phyloP scores from a whole-genome alignment of 2,113 vertebrate genomes.

The Triplophysa siluroides region DNA sequence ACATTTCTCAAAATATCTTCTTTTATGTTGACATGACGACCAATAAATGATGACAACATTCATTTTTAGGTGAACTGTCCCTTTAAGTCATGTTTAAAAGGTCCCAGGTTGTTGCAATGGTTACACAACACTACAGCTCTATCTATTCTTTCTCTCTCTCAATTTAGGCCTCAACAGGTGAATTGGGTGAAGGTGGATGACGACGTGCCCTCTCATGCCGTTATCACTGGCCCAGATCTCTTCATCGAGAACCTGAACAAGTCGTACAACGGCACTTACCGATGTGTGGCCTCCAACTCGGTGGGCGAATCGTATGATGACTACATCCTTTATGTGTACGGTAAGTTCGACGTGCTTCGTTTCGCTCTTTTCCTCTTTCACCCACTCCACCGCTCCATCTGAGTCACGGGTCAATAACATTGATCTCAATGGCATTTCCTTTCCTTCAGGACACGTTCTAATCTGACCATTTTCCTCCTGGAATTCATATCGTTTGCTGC shows the following conservation, averaged over 20 bases:
- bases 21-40: no score
- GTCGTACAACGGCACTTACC: slow-evolving; percentile 97
- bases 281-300: slow-evolving; percentile 90
- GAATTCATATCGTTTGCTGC: slow-evolving; percentile 62
- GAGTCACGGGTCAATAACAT: slow-evolving; percentile 54
- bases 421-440: slow-evolving; percentile 64
- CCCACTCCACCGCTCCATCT: slow-evolving; percentile 54
- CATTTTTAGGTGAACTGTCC: no score
- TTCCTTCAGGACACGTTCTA: slow-evolving; percentile 60
- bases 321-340: slow-evolving; percentile 97
- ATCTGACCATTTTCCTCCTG: slow-evolving; percentile 64
- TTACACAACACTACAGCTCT: background rate
- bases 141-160: background rate
- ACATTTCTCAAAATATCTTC: no score
- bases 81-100: background rate
- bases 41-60: no score
- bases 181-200: slow-evolving; percentile 95
- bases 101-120: background rate
- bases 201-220: slow-evolving; percentile 91
- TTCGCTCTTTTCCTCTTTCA: slow-evolving; percentile 9
- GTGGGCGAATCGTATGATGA: slow-evolving; percentile 92
- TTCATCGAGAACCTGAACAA: slow-evolving; percentile 98
- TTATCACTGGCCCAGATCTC: slow-evolving; percentile 88
- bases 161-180: slow-evolving; percentile 85
- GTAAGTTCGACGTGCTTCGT: slow-evolving; percentile 72